phyloP scores from a whole-genome alignment of 1,140 invertebrate species.

The Zaprionus ornatus region DNA sequence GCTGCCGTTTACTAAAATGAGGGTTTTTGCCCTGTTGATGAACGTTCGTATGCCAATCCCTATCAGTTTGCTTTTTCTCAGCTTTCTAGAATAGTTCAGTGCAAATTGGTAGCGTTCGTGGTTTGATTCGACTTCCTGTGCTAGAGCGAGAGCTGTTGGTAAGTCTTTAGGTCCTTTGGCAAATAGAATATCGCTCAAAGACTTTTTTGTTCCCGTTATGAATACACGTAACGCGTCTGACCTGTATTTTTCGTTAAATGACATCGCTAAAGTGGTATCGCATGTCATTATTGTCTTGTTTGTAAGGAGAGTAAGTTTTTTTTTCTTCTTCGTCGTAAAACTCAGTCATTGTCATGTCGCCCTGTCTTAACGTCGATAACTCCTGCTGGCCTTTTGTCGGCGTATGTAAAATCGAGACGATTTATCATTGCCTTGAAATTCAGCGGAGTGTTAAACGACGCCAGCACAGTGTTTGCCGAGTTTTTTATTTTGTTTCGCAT shows the following conservation, averaged over 20 bases:
- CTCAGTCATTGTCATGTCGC: neutral
- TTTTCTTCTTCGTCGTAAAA: slow-evolving; percentile 11
- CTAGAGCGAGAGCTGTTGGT: neutral
- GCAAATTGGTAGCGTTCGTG: neutral
- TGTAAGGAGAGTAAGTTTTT: neutral
- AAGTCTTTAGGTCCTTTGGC: neutral
- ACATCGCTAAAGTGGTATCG: neutral
- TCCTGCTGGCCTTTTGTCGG: slow-evolving; percentile 14
- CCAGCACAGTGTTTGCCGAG: too few species aligned
- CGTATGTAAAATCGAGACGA: slow-evolving; percentile 17
- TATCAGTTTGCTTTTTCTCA: neutral
- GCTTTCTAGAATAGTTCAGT: neutral
- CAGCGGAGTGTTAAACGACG: neutral
- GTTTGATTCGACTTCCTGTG: neutral
- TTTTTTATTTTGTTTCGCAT: too few species aligned
- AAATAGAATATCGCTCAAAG: neutral
- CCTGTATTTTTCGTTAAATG: slow-evolving; percentile 2
- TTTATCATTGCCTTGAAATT: slow-evolving; percentile 6
- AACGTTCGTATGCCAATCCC: neutral
- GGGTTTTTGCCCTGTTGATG: neutral
- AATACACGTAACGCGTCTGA: neutral
- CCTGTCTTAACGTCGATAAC: slow-evolving; percentile 3
- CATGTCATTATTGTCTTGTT: neutral
- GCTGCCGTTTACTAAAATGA: neutral
- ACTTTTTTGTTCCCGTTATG: neutral